phyloP scores from a whole-genome alignment of 2,113 vertebrate species.

The Ptyas mucosa region DNA sequence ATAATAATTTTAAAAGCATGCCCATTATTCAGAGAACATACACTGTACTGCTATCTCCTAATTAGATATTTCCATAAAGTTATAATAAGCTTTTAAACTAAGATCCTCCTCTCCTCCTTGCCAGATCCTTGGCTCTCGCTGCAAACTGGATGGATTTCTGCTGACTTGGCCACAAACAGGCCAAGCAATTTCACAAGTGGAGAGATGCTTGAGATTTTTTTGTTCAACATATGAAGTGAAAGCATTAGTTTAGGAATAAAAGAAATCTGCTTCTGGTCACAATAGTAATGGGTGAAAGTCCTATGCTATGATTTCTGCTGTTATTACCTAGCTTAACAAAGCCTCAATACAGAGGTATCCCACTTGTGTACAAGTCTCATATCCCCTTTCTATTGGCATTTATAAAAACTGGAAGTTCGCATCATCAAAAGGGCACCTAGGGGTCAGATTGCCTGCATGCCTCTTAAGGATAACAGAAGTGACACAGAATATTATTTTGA shows the following conservation, averaged over 20 bases:
- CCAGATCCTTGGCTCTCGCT: conserved; percentile 26
- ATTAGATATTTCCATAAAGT: conserved; percentile 57
- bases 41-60: conserved; percentile 62
- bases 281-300: not conserved
- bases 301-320: not conserved
- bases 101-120: conserved; percentile 42
- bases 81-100: conserved; percentile 45
- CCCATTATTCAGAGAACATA: conserved; percentile 57
- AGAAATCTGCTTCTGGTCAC: not conserved
- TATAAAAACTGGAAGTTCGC: not conserved
- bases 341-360: not conserved
- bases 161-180: conserved; percentile 55
- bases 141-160: conserved; percentile 56
- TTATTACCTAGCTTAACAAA: not conserved
- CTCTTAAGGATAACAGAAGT: not conserved
- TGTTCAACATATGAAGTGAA: conserved; percentile 47
- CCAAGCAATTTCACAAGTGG: conserved; percentile 57
- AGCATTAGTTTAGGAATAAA: not conserved
- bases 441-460: not conserved
- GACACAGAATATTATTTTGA: not conserved
- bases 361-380: not conserved
- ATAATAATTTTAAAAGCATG: conserved; percentile 32
- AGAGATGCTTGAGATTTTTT: conserved; percentile 43
- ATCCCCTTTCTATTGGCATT: not conserved
- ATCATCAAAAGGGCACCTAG: not conserved